Evolutionary conservation across 1,140 invertebrate genomes (phyloP), one percentile per base, ranked within the genome.

Genomic region (Conus betulinus): DNA sequence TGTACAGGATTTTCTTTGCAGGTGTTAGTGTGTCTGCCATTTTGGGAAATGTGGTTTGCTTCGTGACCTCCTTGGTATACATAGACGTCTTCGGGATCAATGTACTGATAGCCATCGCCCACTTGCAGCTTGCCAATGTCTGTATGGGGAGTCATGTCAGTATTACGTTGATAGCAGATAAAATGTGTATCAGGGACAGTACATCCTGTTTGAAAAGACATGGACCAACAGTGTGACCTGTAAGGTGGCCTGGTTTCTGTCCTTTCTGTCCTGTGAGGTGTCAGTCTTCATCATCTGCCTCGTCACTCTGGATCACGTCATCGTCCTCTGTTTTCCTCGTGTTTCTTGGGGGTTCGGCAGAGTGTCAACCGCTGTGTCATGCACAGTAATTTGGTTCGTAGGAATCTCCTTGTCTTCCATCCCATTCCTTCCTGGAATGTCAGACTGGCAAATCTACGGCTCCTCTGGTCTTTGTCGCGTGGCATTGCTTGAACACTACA

Each of bases 41-140:
- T 17, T n/a, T 89, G 3, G 91, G 92, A 17, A 93, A 92, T 85
- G 60, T 87, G 55, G 74, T 63, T n/a, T 88, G 78, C 20, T 74
- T 89, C 27, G n/a, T 87, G 7, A 71, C 78, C 39, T 60, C 84
- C 27, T 84, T 89, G 15, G 25, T 25, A 0, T 17, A 8, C 20
- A 84, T 15, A 55, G 3, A 1, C 7, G 25, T 39, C 0, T n/a
- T 10, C 10, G 79, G 55, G 87, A 20, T 27, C 52, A 67, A 89
- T 84, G 90, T 85, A 85, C 90, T 25, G n/a, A 84, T 90, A 6
- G 90, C 92, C n/a, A 86, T 93, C 52, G 85, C 91, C 11, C 91
- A 93, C 88, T 60, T 87, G 52, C 83, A 84, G 53, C 55, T 60
- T 60, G 57, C 57, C 15, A 15, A 60, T 15, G 15, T 60, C 57